Conservation (phyloP, 2,113 vertebrate genomes). For the Ceyx margarethae region DNA sequence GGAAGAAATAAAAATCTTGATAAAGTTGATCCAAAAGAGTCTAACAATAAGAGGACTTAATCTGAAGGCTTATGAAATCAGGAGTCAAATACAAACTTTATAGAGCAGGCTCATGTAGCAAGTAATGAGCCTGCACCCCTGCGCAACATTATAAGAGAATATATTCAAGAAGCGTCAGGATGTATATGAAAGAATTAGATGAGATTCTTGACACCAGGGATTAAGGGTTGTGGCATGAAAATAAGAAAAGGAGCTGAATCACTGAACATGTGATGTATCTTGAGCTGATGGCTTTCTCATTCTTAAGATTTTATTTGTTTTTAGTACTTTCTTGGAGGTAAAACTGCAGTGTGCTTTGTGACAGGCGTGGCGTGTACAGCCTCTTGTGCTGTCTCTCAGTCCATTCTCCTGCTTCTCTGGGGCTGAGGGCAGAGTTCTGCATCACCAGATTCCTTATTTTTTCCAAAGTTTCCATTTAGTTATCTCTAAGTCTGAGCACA, state of each 20-base stretch:
- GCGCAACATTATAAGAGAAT: neutral
- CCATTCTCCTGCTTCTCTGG: neutral
- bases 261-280: neutral
- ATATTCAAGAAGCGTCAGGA: neutral
- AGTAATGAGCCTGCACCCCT: conserved; percentile 3
- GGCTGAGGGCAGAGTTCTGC: neutral
- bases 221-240: conserved; percentile 27
- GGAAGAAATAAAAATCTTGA: conserved; percentile 71
- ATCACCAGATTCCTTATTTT: neutral
- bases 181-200: conserved; percentile 33
- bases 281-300: conserved; percentile 7
- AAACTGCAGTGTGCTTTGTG: neutral
- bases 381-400: neutral
- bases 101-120: neutral
- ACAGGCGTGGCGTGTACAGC: neutral
- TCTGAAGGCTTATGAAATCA: conserved; percentile 42
- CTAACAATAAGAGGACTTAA: conserved; percentile 54
- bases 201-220: conserved; percentile 58
- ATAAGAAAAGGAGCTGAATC: conserved; percentile 20
- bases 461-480: neutral
- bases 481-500: neutral
- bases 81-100: neutral
- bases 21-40: conserved; percentile 60
- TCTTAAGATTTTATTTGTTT: neutral
- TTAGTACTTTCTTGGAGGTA: neutral